Evolutionary conservation across 2,113 vertebrate species (phyloP), one percentile per base, ranked within the genome.

Genomic region (Austrofundulus limnaeus): DNA sequence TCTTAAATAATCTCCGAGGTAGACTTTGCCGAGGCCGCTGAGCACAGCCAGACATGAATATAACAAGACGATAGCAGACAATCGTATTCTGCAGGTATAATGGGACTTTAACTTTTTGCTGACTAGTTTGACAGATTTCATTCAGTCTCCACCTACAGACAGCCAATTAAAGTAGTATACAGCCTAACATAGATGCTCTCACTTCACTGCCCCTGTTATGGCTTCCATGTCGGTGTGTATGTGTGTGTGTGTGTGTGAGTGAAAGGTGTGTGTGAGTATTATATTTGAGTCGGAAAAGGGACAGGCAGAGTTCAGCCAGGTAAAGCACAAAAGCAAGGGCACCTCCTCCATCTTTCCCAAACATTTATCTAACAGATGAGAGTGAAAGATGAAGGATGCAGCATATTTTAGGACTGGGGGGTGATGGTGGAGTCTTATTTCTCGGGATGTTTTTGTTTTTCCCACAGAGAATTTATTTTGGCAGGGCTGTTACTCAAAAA

Each of bases 391-490:
- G 87, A 87, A 89, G 88, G 89, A 77, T 83, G 72, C 77, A 70
- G 81, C 76, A 73, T 24, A 25, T 75, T 88, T 86, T 84, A 78
- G 61, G 81, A 84, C 80, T 72, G 66, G 52, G 77, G 82, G 82
- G 74, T 83, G n/a, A n/a, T n/a, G n/a, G n/a, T 61, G 38, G 85
- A 87, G 81, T 84, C 82, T 87, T 87, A 88, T 88, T 88, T 88
- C 82, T 83, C 84, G 75, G 84, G 80, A 87, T 90, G 81, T 84
- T 87, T n/a, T 84, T 88, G 77, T 86, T 86, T 88, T 82, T 54
- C 77, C 89, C 78, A 49, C 66, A 51, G 84, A 85, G 85, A 72
- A 78, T 85, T 85, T 85, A 80, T 83, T 85, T 88, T 90, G 85
- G 86, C 86, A 88, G 82, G 78, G 80, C 69, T 82, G 86, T 87